phyloP scores from a whole-genome alignment of 2,113 vertebrate species.

The Uropsilus gracilis region DNA sequence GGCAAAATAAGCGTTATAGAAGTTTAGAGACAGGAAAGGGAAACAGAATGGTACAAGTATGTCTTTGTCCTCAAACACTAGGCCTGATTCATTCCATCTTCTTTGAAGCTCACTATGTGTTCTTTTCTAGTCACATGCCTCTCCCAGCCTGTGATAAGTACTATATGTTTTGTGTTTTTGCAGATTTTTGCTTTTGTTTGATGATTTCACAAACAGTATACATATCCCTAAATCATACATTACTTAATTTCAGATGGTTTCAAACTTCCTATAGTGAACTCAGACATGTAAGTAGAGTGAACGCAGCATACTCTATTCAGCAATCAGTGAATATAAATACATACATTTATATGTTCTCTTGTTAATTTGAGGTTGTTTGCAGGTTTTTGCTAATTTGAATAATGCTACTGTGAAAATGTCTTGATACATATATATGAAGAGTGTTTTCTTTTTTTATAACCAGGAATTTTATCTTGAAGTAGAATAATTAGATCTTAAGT shows the following conservation, averaged over 20 bases:
- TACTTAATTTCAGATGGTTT: neutral
- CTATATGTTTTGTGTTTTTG: neutral
- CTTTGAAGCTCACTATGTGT: neutral
- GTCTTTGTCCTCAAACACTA: neutral
- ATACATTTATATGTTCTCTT: neutral
- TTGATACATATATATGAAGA: neutral
- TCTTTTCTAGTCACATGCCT: neutral
- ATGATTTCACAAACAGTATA: neutral
- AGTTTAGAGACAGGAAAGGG: neutral
- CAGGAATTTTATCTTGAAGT: neutral
- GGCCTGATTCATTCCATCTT: neutral
- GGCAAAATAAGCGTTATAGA: neutral
- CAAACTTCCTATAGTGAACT: neutral
- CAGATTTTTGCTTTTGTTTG: neutral
- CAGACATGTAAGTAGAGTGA: neutral
- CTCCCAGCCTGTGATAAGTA: neutral
- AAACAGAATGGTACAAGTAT: neutral
- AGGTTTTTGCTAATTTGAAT: constrained; percentile 3
- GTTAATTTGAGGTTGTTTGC: neutral
- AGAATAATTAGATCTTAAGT: neutral
- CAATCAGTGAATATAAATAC: neutral
- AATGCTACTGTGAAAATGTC: neutral
- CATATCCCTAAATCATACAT: neutral
- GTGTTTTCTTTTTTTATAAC: too few species aligned
- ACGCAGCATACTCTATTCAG: neutral